Evolutionary conservation across 1,140 invertebrate genomes (phyloP), one percentile per base, ranked within the genome.

Genomic region (Bombus confusus): DNA sequence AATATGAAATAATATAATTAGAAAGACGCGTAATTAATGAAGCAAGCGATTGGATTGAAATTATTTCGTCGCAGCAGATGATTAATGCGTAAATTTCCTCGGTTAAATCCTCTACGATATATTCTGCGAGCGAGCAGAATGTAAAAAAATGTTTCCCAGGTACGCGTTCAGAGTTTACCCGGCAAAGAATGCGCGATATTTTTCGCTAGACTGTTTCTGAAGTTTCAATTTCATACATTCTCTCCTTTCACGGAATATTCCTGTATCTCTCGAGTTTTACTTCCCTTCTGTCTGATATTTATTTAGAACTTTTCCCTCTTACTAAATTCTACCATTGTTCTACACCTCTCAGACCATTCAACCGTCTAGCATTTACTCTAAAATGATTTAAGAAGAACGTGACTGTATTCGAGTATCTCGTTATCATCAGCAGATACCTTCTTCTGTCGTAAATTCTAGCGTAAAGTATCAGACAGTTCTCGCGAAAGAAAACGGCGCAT

Each of bases 181-280:
- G 68, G 22, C 37, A 39, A 37, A 39, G 68, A 39, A 69, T 8
- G 25, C 39, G 69, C 22, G 69, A 72, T 72, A 72, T 72, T 72
- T 72, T 41, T 72, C 69, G n/a, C 37, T 12, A 41, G 37, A 28
- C 37, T 71, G 69, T 71, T 71, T n/a, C 69, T 72, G 1, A 41
- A 72, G 39, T 72, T 41, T 41, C 69, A 41, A 72, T 72, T 72
- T 72, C 69, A 72, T 39, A 72, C 69, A 37, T 41, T 72, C 69
- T n/a, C 69, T 41, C 28, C 39, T 72, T 72, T 72, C 69, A 9
- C 15, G 2, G 69, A 72, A 72, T 72, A 72, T 72, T 72, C 69
- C 39, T 72, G 12, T 72, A 71, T 41, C 37, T 71, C 25, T 15
- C 39, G 13, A 28, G 39, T 72, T 39, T n/a, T 15, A 39, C 39